These are phyloP conservation scores for Phenganax stokvisi DNA, from an alignment of 92 coral and sea anemone genomes.

Conservation along the genomic window DNA sequence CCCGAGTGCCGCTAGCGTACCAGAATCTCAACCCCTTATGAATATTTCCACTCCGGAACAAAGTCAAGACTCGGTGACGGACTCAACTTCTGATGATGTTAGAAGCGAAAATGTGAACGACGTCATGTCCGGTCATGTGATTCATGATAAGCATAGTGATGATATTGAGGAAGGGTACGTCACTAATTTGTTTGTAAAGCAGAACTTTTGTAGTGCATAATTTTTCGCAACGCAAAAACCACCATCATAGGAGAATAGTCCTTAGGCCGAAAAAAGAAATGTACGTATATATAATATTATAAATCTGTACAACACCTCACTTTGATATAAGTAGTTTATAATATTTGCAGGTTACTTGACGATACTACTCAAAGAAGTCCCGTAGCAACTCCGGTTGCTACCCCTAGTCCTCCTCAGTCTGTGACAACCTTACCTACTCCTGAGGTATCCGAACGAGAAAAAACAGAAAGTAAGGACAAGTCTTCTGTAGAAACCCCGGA, in stretches of 20 bases:
- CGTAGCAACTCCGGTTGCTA: conserved; percentile 73
- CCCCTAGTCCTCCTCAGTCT: conserved; percentile 82
- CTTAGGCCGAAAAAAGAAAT: no score
- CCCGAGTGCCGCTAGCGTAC: conserved; percentile 47
- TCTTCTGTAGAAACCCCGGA: conserved; percentile 29
- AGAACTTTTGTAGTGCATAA: no score
- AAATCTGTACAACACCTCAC: no score
- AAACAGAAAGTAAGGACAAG: conserved; percentile 20
- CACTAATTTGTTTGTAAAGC: background rate
- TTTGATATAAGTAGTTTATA: background rate
- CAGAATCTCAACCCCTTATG: conserved; percentile 30
- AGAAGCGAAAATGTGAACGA: background rate
- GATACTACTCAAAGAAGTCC: conserved; percentile 60
- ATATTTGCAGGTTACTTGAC: conserved; percentile 30
- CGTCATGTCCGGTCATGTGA: conserved; percentile 1
- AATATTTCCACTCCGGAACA: conserved; percentile 40
- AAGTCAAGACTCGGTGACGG: conserved; percentile 24
- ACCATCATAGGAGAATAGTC: no score
- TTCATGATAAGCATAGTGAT: background rate
- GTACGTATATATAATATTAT: no score
- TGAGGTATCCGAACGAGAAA: conserved; percentile 26
- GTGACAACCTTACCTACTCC: conserved; percentile 33
- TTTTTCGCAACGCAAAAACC: no score
- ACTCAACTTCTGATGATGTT: conserved; percentile 11
- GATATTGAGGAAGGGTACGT: conserved; percentile 38